Evolutionary conservation across 2,888 invertebrate genomes (phyloP).

Genomic region (Criorhina ranunculi): DNA sequence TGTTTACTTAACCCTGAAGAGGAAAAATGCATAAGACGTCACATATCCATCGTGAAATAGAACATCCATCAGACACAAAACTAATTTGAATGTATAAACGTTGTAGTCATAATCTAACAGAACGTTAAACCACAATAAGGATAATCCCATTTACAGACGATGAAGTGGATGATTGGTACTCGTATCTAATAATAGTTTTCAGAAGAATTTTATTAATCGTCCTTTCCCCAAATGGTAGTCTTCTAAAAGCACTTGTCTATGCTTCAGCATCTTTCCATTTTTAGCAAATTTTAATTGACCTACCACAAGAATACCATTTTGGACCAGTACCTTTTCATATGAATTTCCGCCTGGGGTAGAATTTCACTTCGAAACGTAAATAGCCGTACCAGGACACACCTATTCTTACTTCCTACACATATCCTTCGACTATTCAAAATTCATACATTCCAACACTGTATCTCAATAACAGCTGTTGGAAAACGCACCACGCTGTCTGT

Average conservation of each 20-base stretch:
- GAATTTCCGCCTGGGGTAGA: too few species aligned
- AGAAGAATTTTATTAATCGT: too few species aligned
- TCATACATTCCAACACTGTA: background rate
- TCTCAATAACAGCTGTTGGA: conserved; percentile 29
- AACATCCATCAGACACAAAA: conserved; percentile 12
- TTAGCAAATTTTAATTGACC: too few species aligned
- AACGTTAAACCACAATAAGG: background rate
- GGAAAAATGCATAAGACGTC: background rate
- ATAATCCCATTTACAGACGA: conserved; percentile 15
- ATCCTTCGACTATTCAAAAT: conserved; percentile 1
- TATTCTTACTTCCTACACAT: background rate
- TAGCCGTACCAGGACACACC: conserved; percentile 5
- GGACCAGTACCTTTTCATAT: too few species aligned
- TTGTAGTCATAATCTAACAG: background rate
- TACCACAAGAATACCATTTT: too few species aligned
- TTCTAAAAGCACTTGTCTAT: too few species aligned
- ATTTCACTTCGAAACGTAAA: too few species aligned
- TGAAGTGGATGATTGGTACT: too few species aligned
- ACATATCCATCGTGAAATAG: conserved; percentile 40
- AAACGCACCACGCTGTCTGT: conserved; percentile 24
- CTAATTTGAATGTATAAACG: conserved; percentile 4
- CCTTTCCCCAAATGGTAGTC: too few species aligned
- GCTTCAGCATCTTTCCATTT: too few species aligned
- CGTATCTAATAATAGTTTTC: too few species aligned
- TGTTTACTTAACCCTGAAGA: conserved; percentile 36